Evolutionary conservation across 2,113 vertebrate genomes (phyloP).

Genomic region (Acanthisitta chloris): DNA sequence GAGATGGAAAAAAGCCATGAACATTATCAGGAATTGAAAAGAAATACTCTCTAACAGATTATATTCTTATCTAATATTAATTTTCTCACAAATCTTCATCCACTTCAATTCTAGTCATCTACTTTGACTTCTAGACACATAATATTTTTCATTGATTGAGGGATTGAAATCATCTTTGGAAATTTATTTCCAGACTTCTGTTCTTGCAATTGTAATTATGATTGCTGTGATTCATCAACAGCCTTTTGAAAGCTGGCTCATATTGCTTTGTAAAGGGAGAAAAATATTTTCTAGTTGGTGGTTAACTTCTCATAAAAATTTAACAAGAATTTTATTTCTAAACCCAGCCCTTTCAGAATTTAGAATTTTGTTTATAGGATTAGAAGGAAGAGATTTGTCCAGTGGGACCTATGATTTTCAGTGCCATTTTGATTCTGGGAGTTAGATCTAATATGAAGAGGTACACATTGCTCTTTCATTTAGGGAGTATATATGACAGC

Average conservation of each 20-base stretch:
- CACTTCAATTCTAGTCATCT: background rate
- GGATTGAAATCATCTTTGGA: background rate
- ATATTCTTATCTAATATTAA: background rate
- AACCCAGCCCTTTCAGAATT: background rate
- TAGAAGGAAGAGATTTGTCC: background rate
- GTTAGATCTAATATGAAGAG: background rate
- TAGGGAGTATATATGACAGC: too few relatives aligned
- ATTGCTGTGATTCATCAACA: background rate
- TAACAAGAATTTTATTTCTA: background rate
- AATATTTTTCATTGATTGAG: background rate
- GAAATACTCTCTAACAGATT: background rate
- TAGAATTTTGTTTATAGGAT: background rate
- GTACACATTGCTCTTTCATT: background rate
- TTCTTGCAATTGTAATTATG: background rate
- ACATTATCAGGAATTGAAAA: background rate
- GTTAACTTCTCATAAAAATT: background rate
- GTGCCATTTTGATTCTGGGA: background rate
- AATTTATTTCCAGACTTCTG: constrained; percentile 7
- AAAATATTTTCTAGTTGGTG: background rate
- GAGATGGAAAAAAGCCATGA: background rate
- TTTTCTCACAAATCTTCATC: background rate
- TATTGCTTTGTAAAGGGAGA: background rate
- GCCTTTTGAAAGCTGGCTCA: background rate
- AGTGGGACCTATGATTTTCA: background rate
- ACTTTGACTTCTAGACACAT: background rate